Evolutionary conservation across 2,797 vertebrate genomes (phyloP).

Genomic region (Graptemys geographica): DNA sequence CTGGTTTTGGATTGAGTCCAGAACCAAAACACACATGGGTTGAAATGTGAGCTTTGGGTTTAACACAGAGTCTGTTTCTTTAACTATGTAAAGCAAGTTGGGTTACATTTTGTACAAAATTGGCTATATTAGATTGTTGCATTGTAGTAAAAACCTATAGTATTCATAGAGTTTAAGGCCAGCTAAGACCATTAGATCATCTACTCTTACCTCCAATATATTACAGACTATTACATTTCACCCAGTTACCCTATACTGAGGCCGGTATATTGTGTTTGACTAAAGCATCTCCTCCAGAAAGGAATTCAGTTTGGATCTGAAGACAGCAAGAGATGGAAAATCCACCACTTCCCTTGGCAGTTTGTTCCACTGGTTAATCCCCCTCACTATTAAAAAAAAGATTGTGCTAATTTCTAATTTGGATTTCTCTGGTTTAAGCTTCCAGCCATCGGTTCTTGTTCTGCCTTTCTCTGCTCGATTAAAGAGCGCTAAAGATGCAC

Average conservation of each 20-base stretch:
- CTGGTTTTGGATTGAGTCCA: neutral
- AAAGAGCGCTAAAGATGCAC: neutral
- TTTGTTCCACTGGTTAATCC: neutral
- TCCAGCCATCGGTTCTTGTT: neutral
- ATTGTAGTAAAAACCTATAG: neutral
- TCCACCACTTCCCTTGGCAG: neutral
- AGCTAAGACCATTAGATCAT: too few species aligned
- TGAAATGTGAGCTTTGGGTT: neutral
- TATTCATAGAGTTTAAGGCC: too few species aligned
- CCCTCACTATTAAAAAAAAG: neutral
- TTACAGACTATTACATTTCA: neutral
- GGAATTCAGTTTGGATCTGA: neutral
- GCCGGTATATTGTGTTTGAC: neutral
- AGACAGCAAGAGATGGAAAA: neutral
- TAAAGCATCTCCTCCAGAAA: neutral
- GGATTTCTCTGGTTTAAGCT: too few species aligned
- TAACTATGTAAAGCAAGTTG: too few species aligned
- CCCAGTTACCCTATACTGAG: neutral
- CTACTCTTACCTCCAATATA: neutral
- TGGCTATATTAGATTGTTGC: neutral
- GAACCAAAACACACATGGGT: neutral
- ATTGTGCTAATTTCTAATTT: neutral
- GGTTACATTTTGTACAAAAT: neutral
- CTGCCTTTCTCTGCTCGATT: neutral
- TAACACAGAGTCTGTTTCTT: neutral